phyloP scores from a whole-genome alignment of 2,888 invertebrate species.

The Lasius fuliginosus region DNA sequence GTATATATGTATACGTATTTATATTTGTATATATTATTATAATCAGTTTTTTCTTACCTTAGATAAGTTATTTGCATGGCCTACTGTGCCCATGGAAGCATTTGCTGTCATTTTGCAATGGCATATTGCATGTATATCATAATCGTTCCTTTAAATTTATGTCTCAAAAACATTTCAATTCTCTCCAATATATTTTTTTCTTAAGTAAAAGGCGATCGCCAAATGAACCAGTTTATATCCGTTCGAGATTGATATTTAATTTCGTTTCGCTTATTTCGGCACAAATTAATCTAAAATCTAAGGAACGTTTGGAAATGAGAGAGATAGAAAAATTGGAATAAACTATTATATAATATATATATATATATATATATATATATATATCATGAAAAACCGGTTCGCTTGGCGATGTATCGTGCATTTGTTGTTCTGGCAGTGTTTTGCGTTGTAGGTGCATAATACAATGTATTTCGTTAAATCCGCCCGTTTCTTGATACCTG shows the following conservation, averaged over 20 bases:
- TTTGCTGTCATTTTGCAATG: conserved; percentile 76
- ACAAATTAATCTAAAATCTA: conserved; percentile 23
- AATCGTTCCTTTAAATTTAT: conserved; percentile 65
- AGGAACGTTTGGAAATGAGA: not conserved
- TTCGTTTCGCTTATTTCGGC: conserved; percentile 5
- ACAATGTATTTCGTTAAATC: conserved; percentile 72
- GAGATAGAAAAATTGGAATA: not conserved
- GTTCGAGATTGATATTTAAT: conserved; percentile 42
- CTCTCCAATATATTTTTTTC: conserved; percentile 51
- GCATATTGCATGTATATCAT: conserved; percentile 65
- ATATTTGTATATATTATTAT: conserved; percentile 74
- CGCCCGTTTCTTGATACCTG: conserved; percentile 70
- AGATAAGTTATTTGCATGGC: conserved; percentile 74
- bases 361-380: not conserved
- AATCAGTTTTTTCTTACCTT: conserved; percentile 68
- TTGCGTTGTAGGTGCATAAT: conserved; percentile 75
- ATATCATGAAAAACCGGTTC: conserved; percentile 53
- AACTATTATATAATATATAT: not conserved
- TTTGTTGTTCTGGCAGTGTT: conserved; percentile 79
- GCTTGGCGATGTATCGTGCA: conserved; percentile 59
- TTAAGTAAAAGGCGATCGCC: conserved; percentile 63
- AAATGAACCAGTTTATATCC: conserved; percentile 55
- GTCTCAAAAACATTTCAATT: conserved; percentile 62
- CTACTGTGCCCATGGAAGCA: conserved; percentile 82
- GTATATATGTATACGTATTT: conserved; percentile 74